phyloP scores from a whole-genome alignment of 2,888 invertebrate genomes.

The Drosophila cracens region DNA sequence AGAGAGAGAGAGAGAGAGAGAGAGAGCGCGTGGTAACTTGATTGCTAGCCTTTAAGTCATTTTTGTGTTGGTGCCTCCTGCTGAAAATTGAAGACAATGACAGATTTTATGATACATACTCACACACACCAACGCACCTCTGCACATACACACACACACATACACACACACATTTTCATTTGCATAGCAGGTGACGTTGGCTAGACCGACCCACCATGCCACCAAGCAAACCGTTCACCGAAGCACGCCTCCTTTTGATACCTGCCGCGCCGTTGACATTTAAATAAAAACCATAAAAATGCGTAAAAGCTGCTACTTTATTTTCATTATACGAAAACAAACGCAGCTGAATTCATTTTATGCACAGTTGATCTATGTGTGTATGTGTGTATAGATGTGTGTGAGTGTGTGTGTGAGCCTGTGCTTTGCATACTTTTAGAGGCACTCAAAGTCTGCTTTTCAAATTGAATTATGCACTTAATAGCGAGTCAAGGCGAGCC shows the following conservation, averaged over 20 bases:
- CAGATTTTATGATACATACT: conserved; percentile 63
- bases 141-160: conserved; percentile 7
- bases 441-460: conserved; percentile 61
- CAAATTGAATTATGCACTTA: conserved; percentile 79
- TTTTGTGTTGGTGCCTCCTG: conserved; percentile 14
- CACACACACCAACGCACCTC: background rate
- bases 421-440: conserved; percentile 73
- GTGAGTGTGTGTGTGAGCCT: conserved; percentile 8
- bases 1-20: background rate
- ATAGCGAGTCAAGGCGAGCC: conserved; percentile 32
- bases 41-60: conserved; percentile 54
- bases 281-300: conserved; percentile 74
- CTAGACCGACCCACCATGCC: conserved; percentile 10
- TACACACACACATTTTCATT: conserved; percentile 47
- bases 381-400: background rate
- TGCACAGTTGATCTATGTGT: conserved; percentile 58
- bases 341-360: conserved; percentile 39
- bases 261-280: conserved; percentile 58
- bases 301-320: conserved; percentile 78
- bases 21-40: conserved; percentile 10
- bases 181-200: conserved; percentile 62
- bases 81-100: conserved; percentile 73
- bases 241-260: conserved; percentile 1
- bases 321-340: conserved; percentile 65
- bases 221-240: background rate